Percentiles rank a stretch among this genome's conserved stretches.
phyloP scores from a whole-genome alignment of 1,140 invertebrate species.

The Aphidius gifuensis region DNA sequence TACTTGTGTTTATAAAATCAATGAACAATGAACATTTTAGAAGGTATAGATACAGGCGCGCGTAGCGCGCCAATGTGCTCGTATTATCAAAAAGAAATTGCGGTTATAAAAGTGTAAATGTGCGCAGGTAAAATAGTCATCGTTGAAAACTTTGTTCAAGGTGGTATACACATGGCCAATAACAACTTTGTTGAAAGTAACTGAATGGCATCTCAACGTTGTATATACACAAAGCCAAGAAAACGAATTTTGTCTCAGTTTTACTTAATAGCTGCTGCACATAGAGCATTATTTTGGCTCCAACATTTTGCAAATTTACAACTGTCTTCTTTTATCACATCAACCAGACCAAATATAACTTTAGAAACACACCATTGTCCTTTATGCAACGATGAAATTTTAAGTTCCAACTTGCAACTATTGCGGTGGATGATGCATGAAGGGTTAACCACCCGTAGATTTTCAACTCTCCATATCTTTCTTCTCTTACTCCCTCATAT shows the following conservation, averaged over 20 bases:
- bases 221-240: background rate
- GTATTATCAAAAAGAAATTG: too few species aligned
- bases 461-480: conserved; percentile 8
- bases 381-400: conserved; percentile 26
- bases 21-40: too few species aligned
- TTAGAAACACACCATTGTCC: conserved; percentile 16
- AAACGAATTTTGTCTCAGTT: conserved; percentile 11
- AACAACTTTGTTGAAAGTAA: conserved; percentile 39
- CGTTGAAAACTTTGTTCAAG: conserved; percentile 16
- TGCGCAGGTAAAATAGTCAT: background rate
- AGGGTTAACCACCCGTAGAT: conserved; percentile 39
- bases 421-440: conserved; percentile 46
- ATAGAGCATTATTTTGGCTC: too few species aligned
- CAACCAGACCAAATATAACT: background rate
- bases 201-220: conserved; percentile 36
- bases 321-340: background rate
- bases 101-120: background rate
- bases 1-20: too few species aligned
- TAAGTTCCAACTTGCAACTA: conserved; percentile 36
- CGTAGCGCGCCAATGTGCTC: too few species aligned
- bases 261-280: too few species aligned
- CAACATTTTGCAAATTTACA: too few species aligned
- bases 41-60: too few species aligned
- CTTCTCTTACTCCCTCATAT: too few species aligned
- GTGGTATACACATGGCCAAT: conserved; percentile 26